Base-by-base conservation (phyloP, 2,888 invertebrate genomes). In the Mamestra brassicae region DNA sequence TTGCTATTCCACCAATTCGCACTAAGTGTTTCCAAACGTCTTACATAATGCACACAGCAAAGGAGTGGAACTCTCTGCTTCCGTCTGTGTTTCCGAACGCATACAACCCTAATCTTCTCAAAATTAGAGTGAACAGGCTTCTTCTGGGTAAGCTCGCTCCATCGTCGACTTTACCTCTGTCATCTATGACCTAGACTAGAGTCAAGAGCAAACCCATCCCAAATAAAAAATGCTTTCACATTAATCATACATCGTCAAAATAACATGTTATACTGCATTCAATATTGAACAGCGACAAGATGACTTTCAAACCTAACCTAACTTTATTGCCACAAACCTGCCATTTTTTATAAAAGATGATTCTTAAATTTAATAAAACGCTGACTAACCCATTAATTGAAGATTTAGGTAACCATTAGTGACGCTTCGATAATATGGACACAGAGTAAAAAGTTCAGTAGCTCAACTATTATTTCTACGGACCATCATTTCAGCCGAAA, bases 401-500 rank as follows among this genome's bases (percentile, higher is more conserved):
- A 83, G 83, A 83, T 79, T 79, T 83, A 62, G 65, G 83, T 83
- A 62, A 36, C 65, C 83, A 78, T 79, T 79, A 79, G 71, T 71
- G 54, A 83, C 62, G 62, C 57, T 71, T 64, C 61, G 42, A 10
- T 69, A 45, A n/a, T 34, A 17, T 8, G 8, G 10, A 1, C 57
- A 55, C 34, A 58, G 71, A 17, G 6, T 4, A 42, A 1, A 17
- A 42, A 45, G 6, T 2, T 7, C 42, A 76, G 65, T 17, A 75
- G 61, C 0, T 17, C 15, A 36, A 68, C 13, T 6, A 26, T 26
- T 7, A 45, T 26, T 34, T 45, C 5, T 54, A 45, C 38, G 13
- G 8, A 52, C 17, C 2, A 52, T 52, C 0, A 47, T 47, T 13
- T 47, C 13, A 13, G 1, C 13, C 8, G 0, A 45, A 45, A 45